These are phyloP conservation scores for Carassius auratus DNA, from an alignment of 2,113 vertebrate genomes.

Conservation along the genomic window DNA sequence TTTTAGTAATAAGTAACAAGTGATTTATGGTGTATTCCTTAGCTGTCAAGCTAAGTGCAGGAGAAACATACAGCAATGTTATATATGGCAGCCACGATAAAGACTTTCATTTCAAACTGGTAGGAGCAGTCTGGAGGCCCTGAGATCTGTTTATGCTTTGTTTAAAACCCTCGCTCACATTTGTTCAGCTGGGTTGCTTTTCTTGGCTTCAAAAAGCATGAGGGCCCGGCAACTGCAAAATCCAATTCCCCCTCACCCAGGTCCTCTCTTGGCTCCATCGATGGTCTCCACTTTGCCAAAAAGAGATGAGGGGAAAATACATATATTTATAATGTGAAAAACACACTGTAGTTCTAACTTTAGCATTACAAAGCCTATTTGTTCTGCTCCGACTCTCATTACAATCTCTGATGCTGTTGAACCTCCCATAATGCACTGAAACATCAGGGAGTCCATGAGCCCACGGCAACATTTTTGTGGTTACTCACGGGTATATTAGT, in stretches of 20 bases:
- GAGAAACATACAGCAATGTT: slow-evolving; percentile 37
- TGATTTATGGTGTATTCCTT: slow-evolving; percentile 72
- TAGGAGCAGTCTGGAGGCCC: slow-evolving; percentile 26
- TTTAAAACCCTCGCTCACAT: slow-evolving; percentile 55
- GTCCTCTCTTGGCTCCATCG: slow-evolving; percentile 37
- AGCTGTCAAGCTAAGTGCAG: slow-evolving; percentile 67
- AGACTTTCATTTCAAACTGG: slow-evolving; percentile 68
- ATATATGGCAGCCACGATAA: slow-evolving; percentile 67
- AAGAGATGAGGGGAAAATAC: not conserved
- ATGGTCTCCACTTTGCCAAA: slow-evolving; percentile 9
- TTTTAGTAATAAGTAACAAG: slow-evolving; percentile 62
- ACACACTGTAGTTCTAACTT: slow-evolving; percentile 14
- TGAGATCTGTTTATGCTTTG: slow-evolving; percentile 43
- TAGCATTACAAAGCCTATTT: not conserved
- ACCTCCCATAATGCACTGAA: slow-evolving; percentile 20
- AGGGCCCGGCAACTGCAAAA: slow-evolving; percentile 15
- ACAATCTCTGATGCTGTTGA: not conserved
- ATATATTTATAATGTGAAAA: not conserved
- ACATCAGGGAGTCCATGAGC: slow-evolving; percentile 9
- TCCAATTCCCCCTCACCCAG: slow-evolving; percentile 10
- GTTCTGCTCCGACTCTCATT: slow-evolving; percentile 6
- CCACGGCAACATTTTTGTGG: slow-evolving; percentile 7
- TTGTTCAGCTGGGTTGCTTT: slow-evolving; percentile 48
- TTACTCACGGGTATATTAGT: slow-evolving; percentile 24
- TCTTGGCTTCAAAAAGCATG: slow-evolving; percentile 42